These are phyloP conservation scores for Archilochus colubris DNA, from an alignment of 2,113 vertebrate species.

Conservation along the genomic window DNA sequence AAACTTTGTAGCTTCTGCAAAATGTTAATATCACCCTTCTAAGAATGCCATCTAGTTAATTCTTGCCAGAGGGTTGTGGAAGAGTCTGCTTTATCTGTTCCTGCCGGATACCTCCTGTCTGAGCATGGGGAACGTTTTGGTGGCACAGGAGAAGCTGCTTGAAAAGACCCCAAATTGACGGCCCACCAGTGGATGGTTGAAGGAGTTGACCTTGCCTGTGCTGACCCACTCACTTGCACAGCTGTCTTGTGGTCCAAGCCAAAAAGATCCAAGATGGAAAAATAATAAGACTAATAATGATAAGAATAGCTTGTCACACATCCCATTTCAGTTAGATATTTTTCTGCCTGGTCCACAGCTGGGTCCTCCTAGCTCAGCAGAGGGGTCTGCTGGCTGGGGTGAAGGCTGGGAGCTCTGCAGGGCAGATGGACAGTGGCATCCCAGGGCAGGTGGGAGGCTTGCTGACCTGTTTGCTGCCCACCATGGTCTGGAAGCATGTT, in stretches of 20 bases:
- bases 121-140: background rate
- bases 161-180: background rate
- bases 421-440: background rate
- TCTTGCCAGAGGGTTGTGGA: background rate
- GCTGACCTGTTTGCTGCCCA: background rate
- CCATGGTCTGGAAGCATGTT: fast-evolving
- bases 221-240: fast-evolving
- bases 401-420: background rate
- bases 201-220: background rate
- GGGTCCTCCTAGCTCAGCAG: fast-evolving
- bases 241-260: background rate
- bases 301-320: background rate
- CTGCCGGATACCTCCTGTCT: fast-evolving
- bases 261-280: background rate
- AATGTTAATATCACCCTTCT: background rate
- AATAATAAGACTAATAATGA: background rate
- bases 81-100: background rate
- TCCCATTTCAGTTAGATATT: background rate
- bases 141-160: background rate
- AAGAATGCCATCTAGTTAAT: background rate
- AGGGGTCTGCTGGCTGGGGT: background rate
- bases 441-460: background rate
- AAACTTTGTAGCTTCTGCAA: background rate
- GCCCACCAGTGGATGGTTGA: background rate
- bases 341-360: fast-evolving